Base-by-base conservation (phyloP, 1,140 invertebrate genomes). In the Helicoverpa armigera region DNA sequence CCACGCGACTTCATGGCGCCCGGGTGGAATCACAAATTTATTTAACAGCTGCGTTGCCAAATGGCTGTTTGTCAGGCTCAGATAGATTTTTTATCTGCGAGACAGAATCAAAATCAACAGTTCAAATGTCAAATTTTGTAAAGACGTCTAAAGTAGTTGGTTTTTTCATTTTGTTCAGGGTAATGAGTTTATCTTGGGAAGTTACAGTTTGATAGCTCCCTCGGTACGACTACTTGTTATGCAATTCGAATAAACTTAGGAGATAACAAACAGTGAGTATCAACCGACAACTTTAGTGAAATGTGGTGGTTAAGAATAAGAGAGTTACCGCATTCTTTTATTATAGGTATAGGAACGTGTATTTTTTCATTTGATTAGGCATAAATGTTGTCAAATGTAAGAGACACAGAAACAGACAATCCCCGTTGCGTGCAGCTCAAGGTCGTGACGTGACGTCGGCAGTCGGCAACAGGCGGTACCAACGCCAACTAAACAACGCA, bases 1-100 rank as follows among this genome's bases (percentile, higher is more conserved):
- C 93, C 89, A 94, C 92, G 91, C 93, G 93, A 94, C 92, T 89
- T 88, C 78, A 86, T 91, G 92, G 92, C 93, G 93, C 93, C 93
- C 82, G 89, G 85, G 86, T 88, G 86, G 83, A 89, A 85, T 84
- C 88, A 85, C 86, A 89, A 82, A 72, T 60, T 79, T 82, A 80
- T 82, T 82, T 67, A 82, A 86, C 86, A 87, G 85, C 80, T 85
- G 85, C 83, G 80, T 85, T 89, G 86, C 83, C 77, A 87, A 82
- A 79, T 79, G 56, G n/a, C 63, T 78, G 65, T 50, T 18, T 67
- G 63, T 18, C n/a, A 65, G 63, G n/a, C 43, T 43, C 11, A 18
- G 9, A 50, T 16, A 18, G 12, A 69, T 50, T 12, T 50, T 50
- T 69, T 69, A 51, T 43, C 65, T 50, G 65, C 18, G 48, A 51